Evolutionary conservation across 2,888 invertebrate species (phyloP).

Genomic region (Cheilosia impressa): DNA sequence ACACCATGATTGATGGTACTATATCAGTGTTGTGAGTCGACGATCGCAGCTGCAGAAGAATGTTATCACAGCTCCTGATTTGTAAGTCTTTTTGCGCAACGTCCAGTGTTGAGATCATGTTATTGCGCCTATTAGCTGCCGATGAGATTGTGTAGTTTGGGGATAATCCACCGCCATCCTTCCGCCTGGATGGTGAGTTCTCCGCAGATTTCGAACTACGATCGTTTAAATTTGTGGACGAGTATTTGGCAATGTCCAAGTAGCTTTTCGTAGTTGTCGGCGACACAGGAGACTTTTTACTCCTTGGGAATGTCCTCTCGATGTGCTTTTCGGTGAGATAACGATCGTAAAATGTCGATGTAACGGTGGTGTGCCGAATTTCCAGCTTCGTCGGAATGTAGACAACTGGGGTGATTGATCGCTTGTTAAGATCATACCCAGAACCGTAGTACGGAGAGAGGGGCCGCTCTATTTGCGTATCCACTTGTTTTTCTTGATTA

Average conservation of each 20-base stretch:
- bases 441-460: constrained; percentile 79
- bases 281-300: constrained; percentile 80
- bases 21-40: constrained; percentile 53
- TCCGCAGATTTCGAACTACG: constrained; percentile 77
- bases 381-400: constrained; percentile 82
- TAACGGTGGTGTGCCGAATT: constrained; percentile 83
- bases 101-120: constrained; percentile 47
- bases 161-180: constrained; percentile 35
- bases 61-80: constrained; percentile 79
- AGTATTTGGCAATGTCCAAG: constrained; percentile 77
- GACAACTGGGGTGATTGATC: constrained; percentile 78
- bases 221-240: constrained; percentile 11
- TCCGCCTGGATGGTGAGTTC: constrained; percentile 77
- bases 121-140: constrained; percentile 35
- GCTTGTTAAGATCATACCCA: constrained; percentile 73
- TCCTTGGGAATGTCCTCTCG: constrained; percentile 80
- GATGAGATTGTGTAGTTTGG: constrained; percentile 34
- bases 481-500: constrained; percentile 78
- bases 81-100: constrained; percentile 73
- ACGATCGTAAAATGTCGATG: constrained; percentile 83
- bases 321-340: constrained; percentile 82
- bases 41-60: constrained; percentile 77
- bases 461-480: constrained; percentile 75
- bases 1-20: constrained; percentile 71
- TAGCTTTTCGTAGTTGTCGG: constrained; percentile 80